Base-by-base conservation (phyloP, 2,113 vertebrate genomes). In the Patagioenas fasciata region DNA sequence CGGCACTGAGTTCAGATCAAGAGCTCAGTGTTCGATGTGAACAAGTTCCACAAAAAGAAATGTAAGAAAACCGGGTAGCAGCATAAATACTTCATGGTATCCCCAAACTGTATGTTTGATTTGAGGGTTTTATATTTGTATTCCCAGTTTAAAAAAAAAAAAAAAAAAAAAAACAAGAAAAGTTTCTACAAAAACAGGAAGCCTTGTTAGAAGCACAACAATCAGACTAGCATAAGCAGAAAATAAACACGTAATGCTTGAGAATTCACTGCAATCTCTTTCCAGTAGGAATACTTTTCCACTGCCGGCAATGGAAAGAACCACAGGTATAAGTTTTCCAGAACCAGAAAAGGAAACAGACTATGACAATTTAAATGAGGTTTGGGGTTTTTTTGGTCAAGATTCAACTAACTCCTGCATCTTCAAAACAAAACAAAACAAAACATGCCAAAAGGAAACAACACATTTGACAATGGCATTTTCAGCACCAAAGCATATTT, bases 41-140 rank as follows among this genome's bases (percentile, higher is more conserved):
- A 64, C 47, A 81, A 64, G 29, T 57, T 65, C 53, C 64, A 77
- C 42, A 73, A 92, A 93, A 87, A 90, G 78, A 96, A 89, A 73
- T 32, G 21, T 77, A 89, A 92, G 61, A 85, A 64, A 95, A 89
- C 51, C 62, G 75, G 58, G n/a, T 84, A 96, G 93, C 95, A 97
- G 91, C 95, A 92, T 42, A 93, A 85, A 90, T 50, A 96, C 20
- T 62, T 96, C 72, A 80, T 4, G 31, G 88, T 83, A 84, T 75
- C 38, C 66, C 79, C 82, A 75, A 53, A 75, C 82, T 69, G 42
- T 44, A 53, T 31, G 36, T 53, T 44, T 87, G 53, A 75, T 23
- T 29, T 70, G 60, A 87, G 28, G 50, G 21, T 18, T 89, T 85
- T 84, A 8, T 48, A 44, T 53, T 77, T 91, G 20, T 79, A 85